A percentile compares a stretch with the other conserved stretches of the same genome.
phyloP scores from a whole-genome alignment of 2,888 invertebrate species.

The Xestia rhomboidea region DNA sequence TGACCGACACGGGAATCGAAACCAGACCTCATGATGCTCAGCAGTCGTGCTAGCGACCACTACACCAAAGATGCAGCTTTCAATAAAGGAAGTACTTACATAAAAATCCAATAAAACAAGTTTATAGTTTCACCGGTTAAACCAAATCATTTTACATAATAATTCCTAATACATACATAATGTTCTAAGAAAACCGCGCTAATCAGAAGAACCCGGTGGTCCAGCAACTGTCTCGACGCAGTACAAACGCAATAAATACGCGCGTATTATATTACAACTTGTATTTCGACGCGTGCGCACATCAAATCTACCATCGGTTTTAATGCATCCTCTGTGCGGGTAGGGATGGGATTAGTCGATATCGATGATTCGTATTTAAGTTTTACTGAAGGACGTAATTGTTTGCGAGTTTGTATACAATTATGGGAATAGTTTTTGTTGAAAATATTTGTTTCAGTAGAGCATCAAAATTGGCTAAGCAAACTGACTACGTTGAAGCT shows the following conservation, averaged over 20 bases:
- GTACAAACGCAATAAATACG: conserved; percentile 75
- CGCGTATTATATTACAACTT: conserved; percentile 84
- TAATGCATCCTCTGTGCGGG: conserved; percentile 74
- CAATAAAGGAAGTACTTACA: not conserved
- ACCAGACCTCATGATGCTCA: no score
- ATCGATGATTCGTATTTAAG: conserved; percentile 43
- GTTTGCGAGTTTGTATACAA: not conserved
- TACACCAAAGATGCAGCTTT: not conserved
- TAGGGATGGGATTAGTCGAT: conserved; percentile 70
- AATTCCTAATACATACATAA: conserved; percentile 15
- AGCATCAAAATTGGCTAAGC: not conserved
- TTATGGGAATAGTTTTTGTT: not conserved
- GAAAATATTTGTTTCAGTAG: not conserved
- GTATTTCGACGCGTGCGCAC: conserved; percentile 87
- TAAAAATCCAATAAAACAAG: not conserved
- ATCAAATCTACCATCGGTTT: conserved; percentile 82
- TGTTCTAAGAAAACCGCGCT: conserved; percentile 48
- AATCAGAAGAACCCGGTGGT: conserved; percentile 64
- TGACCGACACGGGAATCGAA: no score
- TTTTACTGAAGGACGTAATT: not conserved
- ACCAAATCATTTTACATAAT: conserved; percentile 17
- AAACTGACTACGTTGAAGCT: not conserved
- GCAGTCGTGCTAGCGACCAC: no score
- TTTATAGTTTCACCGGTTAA: not conserved
- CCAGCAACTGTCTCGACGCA: conserved; percentile 56